Evolutionary conservation across 2,113 vertebrate species (phyloP).

Genomic region (Hypocryptadius cinnamomeus): DNA sequence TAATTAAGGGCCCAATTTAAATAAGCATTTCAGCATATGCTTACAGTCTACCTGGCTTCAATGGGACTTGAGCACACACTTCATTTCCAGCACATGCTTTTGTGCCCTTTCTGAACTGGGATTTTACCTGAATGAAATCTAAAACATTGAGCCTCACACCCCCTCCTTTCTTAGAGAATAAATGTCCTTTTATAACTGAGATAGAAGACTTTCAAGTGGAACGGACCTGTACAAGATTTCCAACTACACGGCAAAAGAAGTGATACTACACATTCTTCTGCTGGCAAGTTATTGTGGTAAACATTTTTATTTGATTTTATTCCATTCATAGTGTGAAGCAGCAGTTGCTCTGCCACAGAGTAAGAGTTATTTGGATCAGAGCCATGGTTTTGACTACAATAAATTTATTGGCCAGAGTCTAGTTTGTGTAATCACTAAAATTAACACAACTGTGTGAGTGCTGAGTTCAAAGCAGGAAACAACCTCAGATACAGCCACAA

Average conservation of each 20-base stretch:
- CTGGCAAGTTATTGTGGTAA: not conserved
- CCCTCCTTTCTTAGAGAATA: not conserved
- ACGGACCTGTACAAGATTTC: not conserved
- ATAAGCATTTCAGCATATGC: constrained; percentile 49
- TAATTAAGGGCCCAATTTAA: constrained; percentile 49
- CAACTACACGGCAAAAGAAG: not conserved
- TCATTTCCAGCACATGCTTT: constrained; percentile 21
- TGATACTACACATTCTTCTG: not conserved
- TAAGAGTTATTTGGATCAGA: not conserved
- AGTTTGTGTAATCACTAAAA: constrained; percentile 38
- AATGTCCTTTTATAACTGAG: not conserved
- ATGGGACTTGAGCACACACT: not conserved
- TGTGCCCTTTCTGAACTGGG: not conserved
- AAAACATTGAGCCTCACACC: not conserved
- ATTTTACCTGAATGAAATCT: constrained; percentile 36
- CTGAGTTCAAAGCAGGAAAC: constrained; percentile 51
- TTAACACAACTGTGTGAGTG: constrained; percentile 9
- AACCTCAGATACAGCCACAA: constrained; percentile 8
- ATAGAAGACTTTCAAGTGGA: not conserved
- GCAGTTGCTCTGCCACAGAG: not conserved
- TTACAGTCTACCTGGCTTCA: constrained; percentile 47
- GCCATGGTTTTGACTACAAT: constrained; percentile 47
- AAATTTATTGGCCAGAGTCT: not conserved
- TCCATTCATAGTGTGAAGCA: constrained; percentile 22
- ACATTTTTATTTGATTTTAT: constrained; percentile 14